Evolutionary conservation across 2,113 vertebrate genomes (phyloP).

Genomic region (Caretta caretta): DNA sequence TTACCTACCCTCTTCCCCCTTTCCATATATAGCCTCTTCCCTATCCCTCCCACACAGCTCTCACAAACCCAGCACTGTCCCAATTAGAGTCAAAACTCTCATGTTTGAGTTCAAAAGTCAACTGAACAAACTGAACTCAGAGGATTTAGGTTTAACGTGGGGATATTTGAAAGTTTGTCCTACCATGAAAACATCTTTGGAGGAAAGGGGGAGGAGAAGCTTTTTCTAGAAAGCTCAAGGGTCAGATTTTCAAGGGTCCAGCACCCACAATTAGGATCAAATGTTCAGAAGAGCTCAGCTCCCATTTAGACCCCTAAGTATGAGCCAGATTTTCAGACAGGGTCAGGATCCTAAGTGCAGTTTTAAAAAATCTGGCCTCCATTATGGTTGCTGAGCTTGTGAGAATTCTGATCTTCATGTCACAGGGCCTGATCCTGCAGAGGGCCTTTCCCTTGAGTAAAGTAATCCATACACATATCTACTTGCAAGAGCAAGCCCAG

Average conservation of each 20-base stretch:
- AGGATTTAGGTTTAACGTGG: neutral
- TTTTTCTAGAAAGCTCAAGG: neutral
- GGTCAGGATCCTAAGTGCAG: neutral
- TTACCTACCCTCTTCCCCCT: neutral
- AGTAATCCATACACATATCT: slow-evolving; percentile 1
- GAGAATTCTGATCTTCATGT: fast-evolving
- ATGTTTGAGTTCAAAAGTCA: neutral
- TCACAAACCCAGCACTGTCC: neutral
- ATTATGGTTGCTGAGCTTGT: neutral
- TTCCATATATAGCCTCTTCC: neutral
- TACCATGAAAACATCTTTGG: neutral
- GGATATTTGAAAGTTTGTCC: neutral
- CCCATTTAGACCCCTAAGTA: neutral
- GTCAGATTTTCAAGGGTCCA: neutral
- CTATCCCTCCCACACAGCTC: neutral
- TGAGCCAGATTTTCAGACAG: neutral
- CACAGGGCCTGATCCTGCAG: neutral
- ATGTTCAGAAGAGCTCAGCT: neutral
- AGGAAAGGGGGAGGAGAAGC: neutral
- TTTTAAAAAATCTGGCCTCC: neutral
- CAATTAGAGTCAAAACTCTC: neutral
- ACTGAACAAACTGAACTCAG: neutral
- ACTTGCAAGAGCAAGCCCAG: slow-evolving; percentile 3
- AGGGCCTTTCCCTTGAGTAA: fast-evolving
- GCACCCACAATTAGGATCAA: neutral